Conservation (phyloP, 2,888 invertebrate genomes). For the Stenotaenia linearis region DNA sequence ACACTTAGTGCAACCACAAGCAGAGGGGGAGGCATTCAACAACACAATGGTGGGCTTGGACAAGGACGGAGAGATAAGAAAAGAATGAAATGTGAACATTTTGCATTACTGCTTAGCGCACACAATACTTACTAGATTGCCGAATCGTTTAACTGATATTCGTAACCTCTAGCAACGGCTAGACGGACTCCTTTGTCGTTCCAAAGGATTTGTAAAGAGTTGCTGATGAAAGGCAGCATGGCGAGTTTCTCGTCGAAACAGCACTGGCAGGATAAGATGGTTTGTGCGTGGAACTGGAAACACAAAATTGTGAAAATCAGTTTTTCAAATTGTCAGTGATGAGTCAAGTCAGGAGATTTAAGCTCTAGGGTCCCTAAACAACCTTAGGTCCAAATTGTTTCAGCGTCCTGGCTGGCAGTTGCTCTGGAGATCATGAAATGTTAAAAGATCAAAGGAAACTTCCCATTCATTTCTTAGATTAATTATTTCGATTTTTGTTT, state of each 20-base stretch:
- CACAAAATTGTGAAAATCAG: neutral
- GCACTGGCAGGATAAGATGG: constrained; percentile 44
- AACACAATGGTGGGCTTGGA: neutral
- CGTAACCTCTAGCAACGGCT: constrained; percentile 61
- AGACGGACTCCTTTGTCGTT: constrained; percentile 59
- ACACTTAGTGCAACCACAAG: neutral
- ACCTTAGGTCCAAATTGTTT: too few relatives aligned
- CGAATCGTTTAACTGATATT: constrained; percentile 62
- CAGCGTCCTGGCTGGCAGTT: too few relatives aligned
- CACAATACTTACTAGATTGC: constrained; percentile 56
- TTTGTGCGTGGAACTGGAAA: constrained; percentile 45
- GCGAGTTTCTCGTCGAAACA: constrained; percentile 45
- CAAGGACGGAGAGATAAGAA: neutral
- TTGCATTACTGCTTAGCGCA: neutral
- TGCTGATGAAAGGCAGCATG: constrained; percentile 44
- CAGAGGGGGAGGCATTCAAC: neutral
- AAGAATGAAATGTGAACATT: neutral
- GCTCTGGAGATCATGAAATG: too few relatives aligned
- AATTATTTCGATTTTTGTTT: too few relatives aligned
- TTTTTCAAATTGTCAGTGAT: too few relatives aligned
- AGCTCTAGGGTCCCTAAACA: too few relatives aligned
- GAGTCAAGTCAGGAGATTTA: too few relatives aligned
- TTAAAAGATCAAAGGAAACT: too few relatives aligned
- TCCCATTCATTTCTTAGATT: too few relatives aligned
- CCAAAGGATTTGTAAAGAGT: constrained; percentile 55